These are phyloP conservation scores for Semnornis frantzii DNA, from an alignment of 2,113 vertebrate species.

Conservation along the genomic window DNA sequence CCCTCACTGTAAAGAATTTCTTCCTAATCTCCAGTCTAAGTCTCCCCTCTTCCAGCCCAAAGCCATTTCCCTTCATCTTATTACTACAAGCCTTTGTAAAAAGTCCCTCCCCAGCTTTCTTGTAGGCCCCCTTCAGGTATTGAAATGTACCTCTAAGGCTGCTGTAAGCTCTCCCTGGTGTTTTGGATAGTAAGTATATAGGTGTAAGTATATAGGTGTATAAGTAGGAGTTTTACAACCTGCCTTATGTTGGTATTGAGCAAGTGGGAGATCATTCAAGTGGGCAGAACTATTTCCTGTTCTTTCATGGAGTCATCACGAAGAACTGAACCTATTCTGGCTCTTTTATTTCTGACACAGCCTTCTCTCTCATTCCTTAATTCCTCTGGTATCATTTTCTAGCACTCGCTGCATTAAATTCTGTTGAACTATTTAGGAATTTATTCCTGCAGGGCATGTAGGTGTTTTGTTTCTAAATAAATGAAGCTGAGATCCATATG, in stretches of 20 bases:
- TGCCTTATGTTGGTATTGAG: neutral
- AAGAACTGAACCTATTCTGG: neutral
- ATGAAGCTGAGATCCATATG: neutral
- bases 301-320: neutral
- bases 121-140: too few species aligned
- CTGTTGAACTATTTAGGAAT: neutral
- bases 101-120: too few species aligned
- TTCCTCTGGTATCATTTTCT: neutral
- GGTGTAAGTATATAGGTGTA: neutral
- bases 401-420: neutral
- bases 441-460: neutral
- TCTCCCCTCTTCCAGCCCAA: too few species aligned
- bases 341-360: neutral
- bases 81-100: too few species aligned
- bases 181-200: neutral
- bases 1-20: too few species aligned
- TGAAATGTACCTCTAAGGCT: too few species aligned
- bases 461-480: constrained; percentile 27
- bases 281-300: neutral
- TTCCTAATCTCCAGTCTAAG: too few species aligned
- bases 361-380: neutral
- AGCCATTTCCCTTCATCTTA: too few species aligned
- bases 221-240: neutral
- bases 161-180: neutral
- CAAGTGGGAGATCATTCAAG: neutral